Conservation (phyloP, 2,888 invertebrate genomes). For the Rhagonycha fulva region DNA sequence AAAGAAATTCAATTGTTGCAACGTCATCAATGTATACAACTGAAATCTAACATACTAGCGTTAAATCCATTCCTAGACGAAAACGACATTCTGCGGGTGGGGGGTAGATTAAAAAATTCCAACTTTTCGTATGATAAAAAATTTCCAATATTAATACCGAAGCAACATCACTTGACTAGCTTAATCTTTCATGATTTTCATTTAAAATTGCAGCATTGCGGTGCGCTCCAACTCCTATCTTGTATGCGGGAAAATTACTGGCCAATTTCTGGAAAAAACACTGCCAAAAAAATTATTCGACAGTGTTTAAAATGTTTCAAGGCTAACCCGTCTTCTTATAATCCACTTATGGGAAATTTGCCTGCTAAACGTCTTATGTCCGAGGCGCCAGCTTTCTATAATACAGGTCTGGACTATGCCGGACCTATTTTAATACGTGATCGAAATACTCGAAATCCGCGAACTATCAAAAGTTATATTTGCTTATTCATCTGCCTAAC, state of each 20-base stretch:
- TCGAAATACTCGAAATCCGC: neutral
- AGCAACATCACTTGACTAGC: neutral
- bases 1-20: neutral
- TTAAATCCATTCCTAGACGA: neutral
- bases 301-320: neutral
- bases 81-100: neutral
- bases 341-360: conserved; percentile 11
- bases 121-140: neutral
- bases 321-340: neutral
- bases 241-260: conserved; percentile 7
- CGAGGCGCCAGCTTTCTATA: conserved; percentile 2
- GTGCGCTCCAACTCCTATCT: neutral
- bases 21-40: neutral
- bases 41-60: neutral
- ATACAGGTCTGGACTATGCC: conserved; percentile 25
- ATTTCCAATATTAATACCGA: neutral
- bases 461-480: conserved; percentile 28
- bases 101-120: neutral
- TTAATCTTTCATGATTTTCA: neutral
- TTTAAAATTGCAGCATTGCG: neutral
- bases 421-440: conserved; percentile 26
- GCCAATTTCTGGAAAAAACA: neutral
- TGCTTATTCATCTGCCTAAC: conserved; percentile 42
- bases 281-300: neutral
- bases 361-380: conserved; percentile 1